These are phyloP conservation scores for Andrena fulva DNA, from an alignment of 2,888 invertebrate species.

Conservation along the genomic window DNA sequence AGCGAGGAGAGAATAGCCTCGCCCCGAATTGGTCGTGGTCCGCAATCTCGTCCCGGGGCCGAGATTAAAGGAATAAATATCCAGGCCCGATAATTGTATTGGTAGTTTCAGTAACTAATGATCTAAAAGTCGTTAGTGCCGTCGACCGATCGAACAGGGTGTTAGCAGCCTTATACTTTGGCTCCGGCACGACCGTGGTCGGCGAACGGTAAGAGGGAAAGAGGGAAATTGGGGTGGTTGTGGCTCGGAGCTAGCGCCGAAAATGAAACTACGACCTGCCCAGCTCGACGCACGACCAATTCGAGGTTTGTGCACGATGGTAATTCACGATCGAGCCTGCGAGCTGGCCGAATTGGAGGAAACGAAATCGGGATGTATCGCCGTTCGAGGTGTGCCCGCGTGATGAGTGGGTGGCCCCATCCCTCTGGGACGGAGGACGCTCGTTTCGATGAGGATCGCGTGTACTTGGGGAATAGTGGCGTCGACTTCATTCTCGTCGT, in stretches of 20 bases:
- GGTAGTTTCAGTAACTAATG: slow-evolving; percentile 85
- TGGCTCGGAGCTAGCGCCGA: slow-evolving; percentile 57
- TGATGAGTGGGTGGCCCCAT: slow-evolving; percentile 22
- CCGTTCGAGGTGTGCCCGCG: neutral
- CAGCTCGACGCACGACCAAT: slow-evolving; percentile 74
- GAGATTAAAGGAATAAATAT: slow-evolving; percentile 84
- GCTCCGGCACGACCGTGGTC: slow-evolving; percentile 26
- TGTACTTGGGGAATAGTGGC: neutral
- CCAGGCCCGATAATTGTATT: slow-evolving; percentile 83
- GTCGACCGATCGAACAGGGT: slow-evolving; percentile 72
- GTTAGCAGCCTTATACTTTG: slow-evolving; percentile 73
- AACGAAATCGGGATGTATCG: slow-evolving; percentile 58
- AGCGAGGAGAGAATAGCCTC: slow-evolving; percentile 53
- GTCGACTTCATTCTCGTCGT: neutral
- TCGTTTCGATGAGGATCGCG: neutral
- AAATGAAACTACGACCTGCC: slow-evolving; percentile 77
- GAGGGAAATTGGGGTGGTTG: neutral
- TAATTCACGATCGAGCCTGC: slow-evolving; percentile 75
- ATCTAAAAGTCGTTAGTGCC: slow-evolving; percentile 84
- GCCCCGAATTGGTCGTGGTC: slow-evolving; percentile 74
- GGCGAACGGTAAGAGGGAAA: neutral
- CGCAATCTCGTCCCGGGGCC: slow-evolving; percentile 77
- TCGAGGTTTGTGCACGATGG: slow-evolving; percentile 73
- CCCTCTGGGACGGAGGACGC: neutral
- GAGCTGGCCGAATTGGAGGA: slow-evolving; percentile 56